These are phyloP conservation scores for Erpornis zantholeuca DNA, from an alignment of 2,113 vertebrate species.

Conservation along the genomic window DNA sequence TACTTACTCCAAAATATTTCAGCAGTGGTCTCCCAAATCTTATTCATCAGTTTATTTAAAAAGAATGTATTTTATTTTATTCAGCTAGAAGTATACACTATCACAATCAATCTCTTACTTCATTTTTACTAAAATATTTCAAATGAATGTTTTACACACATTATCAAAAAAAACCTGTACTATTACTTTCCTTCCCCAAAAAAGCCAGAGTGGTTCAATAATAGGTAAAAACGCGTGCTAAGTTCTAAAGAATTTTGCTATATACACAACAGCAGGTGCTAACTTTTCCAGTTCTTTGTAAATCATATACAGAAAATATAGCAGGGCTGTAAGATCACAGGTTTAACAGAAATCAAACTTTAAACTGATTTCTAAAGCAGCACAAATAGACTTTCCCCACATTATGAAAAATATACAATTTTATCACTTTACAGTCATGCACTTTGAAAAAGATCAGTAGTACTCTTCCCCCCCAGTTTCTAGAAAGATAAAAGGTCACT, in stretches of 20 bases:
- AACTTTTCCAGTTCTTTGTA: constrained; percentile 41
- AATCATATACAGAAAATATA: constrained; percentile 51
- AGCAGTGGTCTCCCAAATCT: not conserved
- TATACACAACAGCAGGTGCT: constrained; percentile 56
- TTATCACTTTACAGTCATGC: constrained; percentile 73
- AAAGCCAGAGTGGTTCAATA: constrained; percentile 70
- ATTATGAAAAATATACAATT: constrained; percentile 77
- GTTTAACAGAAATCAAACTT: constrained; percentile 63
- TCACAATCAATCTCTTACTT: constrained; percentile 76
- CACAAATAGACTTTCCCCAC: constrained; percentile 66
- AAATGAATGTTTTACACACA: constrained; percentile 78
- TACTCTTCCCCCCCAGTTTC: constrained; percentile 64
- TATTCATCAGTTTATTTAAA: constrained; percentile 52
- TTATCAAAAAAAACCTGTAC: constrained; percentile 78
- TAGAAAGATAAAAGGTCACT: constrained; percentile 80
- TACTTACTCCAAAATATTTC: not conserved
- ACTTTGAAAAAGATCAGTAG: constrained; percentile 76
- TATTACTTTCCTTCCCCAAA: constrained; percentile 47
- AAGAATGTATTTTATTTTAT: constrained; percentile 74
- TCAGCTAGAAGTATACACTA: constrained; percentile 78
- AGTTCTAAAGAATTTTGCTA: constrained; percentile 60
- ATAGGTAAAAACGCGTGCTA: constrained; percentile 68
- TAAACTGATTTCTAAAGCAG: constrained; percentile 71
- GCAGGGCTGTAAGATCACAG: constrained; percentile 55
- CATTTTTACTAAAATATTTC: constrained; percentile 82